These are phyloP conservation scores for Mycetomoellerius zeteki DNA, from an alignment of 1,140 invertebrate genomes.

Conservation along the genomic window DNA sequence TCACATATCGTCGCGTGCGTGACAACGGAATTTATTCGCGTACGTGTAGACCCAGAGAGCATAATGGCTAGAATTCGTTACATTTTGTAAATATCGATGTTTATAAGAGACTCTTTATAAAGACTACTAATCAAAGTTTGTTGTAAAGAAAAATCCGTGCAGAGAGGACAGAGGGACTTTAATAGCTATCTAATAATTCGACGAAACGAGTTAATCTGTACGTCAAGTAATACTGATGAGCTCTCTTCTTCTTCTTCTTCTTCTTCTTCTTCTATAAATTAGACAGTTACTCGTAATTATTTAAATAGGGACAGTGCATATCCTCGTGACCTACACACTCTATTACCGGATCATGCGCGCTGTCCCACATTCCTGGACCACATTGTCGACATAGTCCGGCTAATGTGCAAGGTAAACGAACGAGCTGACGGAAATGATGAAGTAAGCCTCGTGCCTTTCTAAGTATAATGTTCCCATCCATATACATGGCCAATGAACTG, in stretches of 20 bases:
- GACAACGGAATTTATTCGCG: constrained; percentile 4
- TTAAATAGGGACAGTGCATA: constrained; percentile 83
- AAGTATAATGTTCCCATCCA: constrained; percentile 96
- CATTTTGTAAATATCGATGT: constrained; percentile 1
- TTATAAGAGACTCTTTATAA: constrained; percentile 28
- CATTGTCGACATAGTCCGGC: constrained; percentile 95
- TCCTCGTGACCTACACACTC: constrained; percentile 89
- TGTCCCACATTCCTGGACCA: constrained; percentile 97
- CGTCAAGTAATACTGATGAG: constrained; percentile 55
- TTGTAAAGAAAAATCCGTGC: constrained; percentile 9
- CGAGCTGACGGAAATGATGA: constrained; percentile 94
- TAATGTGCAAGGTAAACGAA: constrained; percentile 95
- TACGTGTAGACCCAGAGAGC: constrained; percentile 19
- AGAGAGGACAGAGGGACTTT: constrained; percentile 20
- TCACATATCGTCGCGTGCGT: background rate
- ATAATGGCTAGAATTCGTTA: constrained; percentile 11
- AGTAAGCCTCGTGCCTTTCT: constrained; percentile 96
- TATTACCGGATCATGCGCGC: constrained; percentile 93
- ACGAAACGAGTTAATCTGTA: constrained; percentile 16
- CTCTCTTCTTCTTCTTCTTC: background rate
- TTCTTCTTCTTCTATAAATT: constrained; percentile 37
- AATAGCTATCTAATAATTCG: constrained; percentile 21
- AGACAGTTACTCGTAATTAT: constrained; percentile 80
- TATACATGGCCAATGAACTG: constrained; percentile 97
- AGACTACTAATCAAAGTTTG: constrained; percentile 9